These are phyloP conservation scores for Meda fulgida DNA, from an alignment of 2,797 vertebrate genomes.

Conservation along the genomic window DNA sequence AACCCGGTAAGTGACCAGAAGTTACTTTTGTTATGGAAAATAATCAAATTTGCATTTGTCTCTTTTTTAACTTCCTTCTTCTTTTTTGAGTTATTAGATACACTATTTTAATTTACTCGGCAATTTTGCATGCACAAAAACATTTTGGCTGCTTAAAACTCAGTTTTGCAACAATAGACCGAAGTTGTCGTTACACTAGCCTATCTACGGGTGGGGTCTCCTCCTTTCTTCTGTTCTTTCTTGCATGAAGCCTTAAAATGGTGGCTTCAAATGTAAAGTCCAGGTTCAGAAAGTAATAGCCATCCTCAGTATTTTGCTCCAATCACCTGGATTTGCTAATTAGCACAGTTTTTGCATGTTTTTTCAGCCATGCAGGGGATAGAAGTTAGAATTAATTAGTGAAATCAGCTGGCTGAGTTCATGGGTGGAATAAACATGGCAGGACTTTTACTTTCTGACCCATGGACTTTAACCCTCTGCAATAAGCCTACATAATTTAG, in stretches of 20 bases:
- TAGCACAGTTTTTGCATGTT: too few species aligned
- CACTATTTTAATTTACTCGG: not conserved
- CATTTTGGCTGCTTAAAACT: not conserved
- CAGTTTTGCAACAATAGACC: not conserved
- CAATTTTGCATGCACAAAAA: not conserved
- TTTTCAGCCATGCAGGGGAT: too few species aligned
- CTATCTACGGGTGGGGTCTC: not conserved
- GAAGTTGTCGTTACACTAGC: not conserved
- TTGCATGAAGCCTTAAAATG: not conserved
- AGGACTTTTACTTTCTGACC: too few species aligned
- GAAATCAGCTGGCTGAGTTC: too few species aligned
- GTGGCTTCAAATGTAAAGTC: too few species aligned
- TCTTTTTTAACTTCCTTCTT: not conserved
- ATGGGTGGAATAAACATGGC: too few species aligned
- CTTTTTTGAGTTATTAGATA: not conserved
- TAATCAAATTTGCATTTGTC: not conserved
- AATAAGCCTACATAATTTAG: too few species aligned
- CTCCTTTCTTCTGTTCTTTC: not conserved
- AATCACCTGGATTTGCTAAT: too few species aligned
- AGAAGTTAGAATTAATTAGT: too few species aligned
- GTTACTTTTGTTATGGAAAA: not conserved
- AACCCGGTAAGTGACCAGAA: conserved; percentile 69
- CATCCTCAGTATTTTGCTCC: too few species aligned
- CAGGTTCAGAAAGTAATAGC: too few species aligned
- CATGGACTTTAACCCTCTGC: too few species aligned